A percentile compares a stretch with the other conserved stretches of the same genome.
These are phyloP conservation scores for Alitta virens DNA, from an alignment of 2,888 invertebrate genomes.

Conservation along the genomic window DNA sequence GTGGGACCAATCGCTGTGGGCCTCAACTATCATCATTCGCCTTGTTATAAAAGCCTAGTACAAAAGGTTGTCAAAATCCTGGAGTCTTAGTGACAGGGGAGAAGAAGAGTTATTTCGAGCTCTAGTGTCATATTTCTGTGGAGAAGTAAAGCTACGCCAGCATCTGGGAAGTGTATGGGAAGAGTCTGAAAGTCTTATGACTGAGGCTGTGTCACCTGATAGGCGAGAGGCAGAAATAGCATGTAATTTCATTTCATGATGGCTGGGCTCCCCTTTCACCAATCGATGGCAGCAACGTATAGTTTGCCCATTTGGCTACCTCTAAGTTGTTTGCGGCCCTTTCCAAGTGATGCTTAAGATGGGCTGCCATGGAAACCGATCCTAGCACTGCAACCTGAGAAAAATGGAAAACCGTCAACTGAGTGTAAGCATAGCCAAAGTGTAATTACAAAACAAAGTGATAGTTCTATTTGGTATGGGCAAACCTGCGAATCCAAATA, in stretches of 20 bases:
- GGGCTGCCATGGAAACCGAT: background rate
- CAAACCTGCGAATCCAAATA: background rate
- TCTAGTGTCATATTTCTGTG: no score
- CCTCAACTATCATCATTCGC: no score
- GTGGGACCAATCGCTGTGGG: no score
- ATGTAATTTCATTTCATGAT: conserved; percentile 16
- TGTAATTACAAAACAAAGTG: conserved; percentile 13
- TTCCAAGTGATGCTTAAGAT: background rate
- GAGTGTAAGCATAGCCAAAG: conserved; percentile 4
- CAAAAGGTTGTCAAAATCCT: no score
- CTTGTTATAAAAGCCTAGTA: no score
- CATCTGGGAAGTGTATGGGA: background rate
- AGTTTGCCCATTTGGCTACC: background rate
- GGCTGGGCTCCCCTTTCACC: background rate
- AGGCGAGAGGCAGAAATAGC: conserved; percentile 2
- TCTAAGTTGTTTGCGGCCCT: conserved; percentile 8
- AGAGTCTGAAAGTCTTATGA: background rate
- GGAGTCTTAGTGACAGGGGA: no score
- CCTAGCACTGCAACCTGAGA: background rate
- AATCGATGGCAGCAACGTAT: background rate
- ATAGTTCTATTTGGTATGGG: background rate
- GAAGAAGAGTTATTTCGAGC: no score
- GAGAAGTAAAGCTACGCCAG: no score
- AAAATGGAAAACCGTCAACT: conserved; percentile 10
- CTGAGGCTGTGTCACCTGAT: background rate